Conservation (phyloP, 2,797 vertebrate genomes). For the Sebastolobus alascanus region DNA sequence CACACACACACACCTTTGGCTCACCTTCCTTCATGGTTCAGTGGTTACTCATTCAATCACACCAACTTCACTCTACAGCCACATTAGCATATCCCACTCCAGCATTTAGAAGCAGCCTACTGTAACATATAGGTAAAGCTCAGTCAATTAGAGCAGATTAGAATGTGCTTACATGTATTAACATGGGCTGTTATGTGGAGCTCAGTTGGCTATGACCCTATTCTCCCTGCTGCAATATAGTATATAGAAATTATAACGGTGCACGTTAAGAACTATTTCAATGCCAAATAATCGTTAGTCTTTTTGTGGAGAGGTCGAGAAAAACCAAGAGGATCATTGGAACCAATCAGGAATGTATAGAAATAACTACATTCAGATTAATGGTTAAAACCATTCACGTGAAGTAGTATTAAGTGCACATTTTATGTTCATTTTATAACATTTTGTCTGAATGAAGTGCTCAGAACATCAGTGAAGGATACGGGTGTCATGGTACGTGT, state of each 20-base stretch:
- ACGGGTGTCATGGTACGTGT: neutral
- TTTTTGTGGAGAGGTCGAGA: neutral
- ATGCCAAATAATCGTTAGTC: neutral
- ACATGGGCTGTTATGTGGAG: slow-evolving; percentile 23
- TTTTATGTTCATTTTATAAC: neutral
- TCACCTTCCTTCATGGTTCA: slow-evolving; percentile 73
- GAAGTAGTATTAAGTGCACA: neutral
- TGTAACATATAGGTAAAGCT: slow-evolving; percentile 52
- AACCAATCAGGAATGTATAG: neutral
- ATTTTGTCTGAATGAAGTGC: neutral
- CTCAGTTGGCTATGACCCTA: slow-evolving; percentile 1
- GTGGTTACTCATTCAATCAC: slow-evolving; percentile 55
- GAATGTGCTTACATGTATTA: slow-evolving; percentile 59
- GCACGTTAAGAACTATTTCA: neutral
- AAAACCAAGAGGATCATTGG: neutral
- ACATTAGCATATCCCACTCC: slow-evolving; percentile 51
- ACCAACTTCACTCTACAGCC: slow-evolving; percentile 37
- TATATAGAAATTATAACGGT: neutral
- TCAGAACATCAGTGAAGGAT: neutral
- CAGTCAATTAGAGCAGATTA: slow-evolving; percentile 58
- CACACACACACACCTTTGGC: slow-evolving; percentile 40
- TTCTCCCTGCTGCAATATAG: slow-evolving; percentile 10
- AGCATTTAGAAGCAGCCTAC: slow-evolving; percentile 45
- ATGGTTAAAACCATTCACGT: neutral
- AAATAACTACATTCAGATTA: neutral